These are phyloP conservation scores for Aphaenogaster rudis DNA, from an alignment of 1,140 invertebrate species.

Conservation along the genomic window DNA sequence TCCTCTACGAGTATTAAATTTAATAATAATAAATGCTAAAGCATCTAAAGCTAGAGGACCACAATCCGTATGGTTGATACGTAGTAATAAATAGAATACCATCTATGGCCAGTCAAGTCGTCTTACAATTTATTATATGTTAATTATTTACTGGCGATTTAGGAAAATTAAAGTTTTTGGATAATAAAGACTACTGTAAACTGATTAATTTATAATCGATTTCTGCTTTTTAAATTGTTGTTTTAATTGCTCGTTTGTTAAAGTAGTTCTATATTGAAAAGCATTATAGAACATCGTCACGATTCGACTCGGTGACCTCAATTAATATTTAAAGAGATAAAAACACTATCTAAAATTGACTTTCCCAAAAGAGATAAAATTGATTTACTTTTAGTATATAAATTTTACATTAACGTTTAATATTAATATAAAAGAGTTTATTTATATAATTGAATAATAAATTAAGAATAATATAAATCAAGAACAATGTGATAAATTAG, in stretches of 20 bases:
- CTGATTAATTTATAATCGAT: not conserved
- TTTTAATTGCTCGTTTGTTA: not conserved
- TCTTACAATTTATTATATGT: too few species aligned
- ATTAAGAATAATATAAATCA: not conserved
- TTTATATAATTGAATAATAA: not conserved
- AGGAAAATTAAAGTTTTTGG: too few species aligned
- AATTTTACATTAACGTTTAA: slow-evolving; percentile 11
- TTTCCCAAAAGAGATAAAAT: not conserved
- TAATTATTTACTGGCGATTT: too few species aligned
- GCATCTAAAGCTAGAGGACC: too few species aligned
- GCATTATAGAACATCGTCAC: not conserved
- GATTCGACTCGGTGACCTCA: not conserved
- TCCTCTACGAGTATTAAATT: too few species aligned
- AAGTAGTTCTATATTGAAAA: not conserved
- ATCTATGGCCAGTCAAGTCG: too few species aligned
- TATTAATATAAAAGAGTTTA: not conserved
- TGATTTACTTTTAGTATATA: not conserved
- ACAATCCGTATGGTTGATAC: too few species aligned
- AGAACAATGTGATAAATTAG: not conserved
- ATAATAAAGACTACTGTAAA: too few species aligned
- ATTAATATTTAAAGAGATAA: not conserved
- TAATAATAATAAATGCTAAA: too few species aligned
- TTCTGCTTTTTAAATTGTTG: not conserved
- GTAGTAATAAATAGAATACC: too few species aligned
- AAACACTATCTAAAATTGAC: not conserved